A percentile compares a stretch with the other conserved stretches of the same genome.
Conservation (phyloP, 2,888 invertebrate genomes). For the Pyralis farinalis region DNA sequence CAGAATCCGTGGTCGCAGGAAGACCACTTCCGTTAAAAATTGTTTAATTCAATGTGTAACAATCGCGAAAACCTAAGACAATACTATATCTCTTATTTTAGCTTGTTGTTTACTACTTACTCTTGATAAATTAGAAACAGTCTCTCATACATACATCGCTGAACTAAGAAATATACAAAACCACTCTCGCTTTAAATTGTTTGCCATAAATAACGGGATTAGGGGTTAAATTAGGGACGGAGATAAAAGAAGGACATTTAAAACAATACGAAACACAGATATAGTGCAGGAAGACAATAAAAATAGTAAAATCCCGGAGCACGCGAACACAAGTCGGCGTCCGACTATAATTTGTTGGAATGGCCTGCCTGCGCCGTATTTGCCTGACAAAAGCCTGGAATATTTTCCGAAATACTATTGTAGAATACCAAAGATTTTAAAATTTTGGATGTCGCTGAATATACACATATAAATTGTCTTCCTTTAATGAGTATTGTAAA, state of each 20-base stretch:
- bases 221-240: slow-evolving; percentile 1
- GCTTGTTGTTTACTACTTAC: no score
- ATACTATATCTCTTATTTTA: no score
- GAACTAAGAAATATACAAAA: not conserved
- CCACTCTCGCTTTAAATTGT: slow-evolving; percentile 7
- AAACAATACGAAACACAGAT: slow-evolving; percentile 33
- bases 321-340: slow-evolving; percentile 33
- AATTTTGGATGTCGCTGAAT: no score
- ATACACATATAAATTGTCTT: no score
- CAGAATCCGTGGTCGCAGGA: no score
- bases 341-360: slow-evolving; percentile 45
- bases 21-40: no score
- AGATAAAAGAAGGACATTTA: slow-evolving; percentile 25
- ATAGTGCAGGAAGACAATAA: slow-evolving; percentile 33
- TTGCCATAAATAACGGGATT: slow-evolving; percentile 8
- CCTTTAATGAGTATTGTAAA: no score
- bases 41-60: no score
- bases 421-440: no score
- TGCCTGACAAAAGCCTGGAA: not conserved
- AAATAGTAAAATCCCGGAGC: slow-evolving; percentile 29
- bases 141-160: not conserved
- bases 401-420: no score
- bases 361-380: slow-evolving; percentile 26
- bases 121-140: not conserved
- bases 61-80: no score